Evolutionary conservation across 1,140 invertebrate genomes (phyloP).

Genomic region (Procambarus virginalis): DNA sequence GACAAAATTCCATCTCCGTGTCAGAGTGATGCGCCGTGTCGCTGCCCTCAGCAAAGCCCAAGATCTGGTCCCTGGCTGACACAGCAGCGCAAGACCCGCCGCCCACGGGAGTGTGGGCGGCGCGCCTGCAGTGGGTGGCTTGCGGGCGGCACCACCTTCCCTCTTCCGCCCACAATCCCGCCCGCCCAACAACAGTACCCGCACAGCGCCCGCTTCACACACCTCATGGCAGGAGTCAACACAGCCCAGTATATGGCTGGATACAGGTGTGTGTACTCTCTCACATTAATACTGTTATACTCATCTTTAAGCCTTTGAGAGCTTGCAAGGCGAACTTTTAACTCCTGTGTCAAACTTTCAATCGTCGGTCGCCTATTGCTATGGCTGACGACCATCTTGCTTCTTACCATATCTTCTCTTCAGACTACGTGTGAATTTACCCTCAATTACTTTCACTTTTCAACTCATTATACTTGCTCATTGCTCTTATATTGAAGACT

Average conservation of each 20-base stretch:
- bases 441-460: too few species aligned
- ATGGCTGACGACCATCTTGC: too few species aligned
- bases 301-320: too few species aligned
- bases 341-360: too few species aligned
- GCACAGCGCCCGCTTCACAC: conserved; percentile 64
- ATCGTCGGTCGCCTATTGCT: too few species aligned
- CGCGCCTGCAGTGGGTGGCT: conserved; percentile 67
- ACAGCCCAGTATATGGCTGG: conserved; percentile 69
- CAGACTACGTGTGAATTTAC: too few species aligned
- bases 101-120: conserved; percentile 75
- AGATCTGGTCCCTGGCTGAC: conserved; percentile 97
- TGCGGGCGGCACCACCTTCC: conserved; percentile 70
- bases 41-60: conserved; percentile 91
- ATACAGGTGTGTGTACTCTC: conserved; percentile 52
- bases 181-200: conserved; percentile 66
- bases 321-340: too few species aligned
- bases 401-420: too few species aligned
- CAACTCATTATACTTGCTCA: too few species aligned
- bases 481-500: too few species aligned
- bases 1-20: neutral
- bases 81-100: conserved; percentile 96
- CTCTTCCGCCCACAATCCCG: conserved; percentile 70
- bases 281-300: too few species aligned
- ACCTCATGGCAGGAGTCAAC: conserved; percentile 69
- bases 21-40: conserved; percentile 82